A percentile compares a stretch with the other conserved stretches of the same genome.
phyloP scores from a whole-genome alignment of 2,113 vertebrate species.

The Rhynchopsitta pachyrhyncha region DNA sequence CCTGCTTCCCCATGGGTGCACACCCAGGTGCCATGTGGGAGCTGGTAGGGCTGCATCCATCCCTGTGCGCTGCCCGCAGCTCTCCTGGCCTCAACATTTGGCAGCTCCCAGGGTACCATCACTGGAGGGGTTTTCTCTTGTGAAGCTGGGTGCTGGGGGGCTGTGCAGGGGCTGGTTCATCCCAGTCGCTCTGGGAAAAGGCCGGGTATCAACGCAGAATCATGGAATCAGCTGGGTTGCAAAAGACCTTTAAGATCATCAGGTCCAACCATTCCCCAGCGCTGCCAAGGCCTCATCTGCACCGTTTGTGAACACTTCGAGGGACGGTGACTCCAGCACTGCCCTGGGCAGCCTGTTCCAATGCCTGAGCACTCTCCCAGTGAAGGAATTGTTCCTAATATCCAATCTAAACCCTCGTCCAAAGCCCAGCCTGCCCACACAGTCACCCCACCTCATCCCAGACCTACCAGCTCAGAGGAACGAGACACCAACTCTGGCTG shows the following conservation, averaged over 20 bases:
- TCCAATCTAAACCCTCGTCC: not conserved
- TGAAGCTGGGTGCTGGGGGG: not conserved
- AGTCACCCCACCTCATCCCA: not conserved
- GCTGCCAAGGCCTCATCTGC: not conserved
- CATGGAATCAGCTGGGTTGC: not conserved
- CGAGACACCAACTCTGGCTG: accelerated
- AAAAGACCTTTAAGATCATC: not conserved
- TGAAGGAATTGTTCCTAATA: not conserved
- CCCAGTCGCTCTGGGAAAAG: not conserved
- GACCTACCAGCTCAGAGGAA: not conserved
- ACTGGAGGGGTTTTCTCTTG: not conserved
- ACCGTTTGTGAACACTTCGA: accelerated
- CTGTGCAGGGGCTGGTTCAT: not conserved
- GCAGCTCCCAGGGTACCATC: not conserved
- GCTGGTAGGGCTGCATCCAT: accelerated
- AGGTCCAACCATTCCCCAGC: not conserved
- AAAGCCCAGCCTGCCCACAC: not conserved
- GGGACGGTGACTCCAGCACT: not conserved
- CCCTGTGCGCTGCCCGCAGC: not conserved
- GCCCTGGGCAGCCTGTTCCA: not conserved
- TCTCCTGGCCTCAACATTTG: not conserved
- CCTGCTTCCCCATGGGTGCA: not conserved
- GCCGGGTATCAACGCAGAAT: accelerated
- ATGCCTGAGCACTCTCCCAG: not conserved
- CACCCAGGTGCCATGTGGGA: not conserved